Base-by-base conservation (phyloP, 2,797 vertebrate genomes). In the Karalla daura region DNA sequence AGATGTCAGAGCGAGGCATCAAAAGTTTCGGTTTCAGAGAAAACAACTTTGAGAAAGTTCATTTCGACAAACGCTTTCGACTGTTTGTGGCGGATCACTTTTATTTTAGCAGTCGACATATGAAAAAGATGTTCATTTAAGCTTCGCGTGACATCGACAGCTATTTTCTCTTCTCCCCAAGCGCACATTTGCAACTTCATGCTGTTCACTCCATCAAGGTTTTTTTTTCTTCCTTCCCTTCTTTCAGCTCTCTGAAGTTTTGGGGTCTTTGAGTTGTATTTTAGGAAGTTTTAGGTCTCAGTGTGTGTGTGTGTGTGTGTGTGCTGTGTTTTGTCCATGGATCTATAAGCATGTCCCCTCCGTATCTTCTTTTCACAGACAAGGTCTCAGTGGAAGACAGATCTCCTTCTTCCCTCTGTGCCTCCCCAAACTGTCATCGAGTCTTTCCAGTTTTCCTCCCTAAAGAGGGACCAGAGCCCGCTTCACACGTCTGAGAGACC, bases 321-420 rank as follows among this genome's bases (percentile, higher is more conserved):
- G 33, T 32, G 71, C 40, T 50, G 35, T 11, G 56, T 80, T 85
- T 81, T 68, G 83, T 88, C 85, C 85, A 74, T 32, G 74, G 74
- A 84, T 87, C 89, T 87, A 54, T 82, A 81, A 87, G 76, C 86
- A 63, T 83, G 87, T 83, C 79, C 86, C 76, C 21, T 80, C 78
- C 76, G 74, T 91, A 92, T 91, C 91, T 91, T 71, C 81, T 77
- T 76, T 83, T 89, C 76, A 71, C 90, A 91, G 91, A 87, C 89
- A 70, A 85, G 87, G 86, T 91, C 89, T 90, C 90, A 59, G 84
- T 67, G 91, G 90, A 91, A 86, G 84, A 80, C 85, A 78, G 80
- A 89, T 88, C 86, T 81, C 74, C 78, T 81, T 70, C 53, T 59
- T 66, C 78, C 86, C 80, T 81, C 85, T 69, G 79, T 33, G 84